A percentile compares a stretch with the other conserved stretches of the same genome.
Conservation (phyloP, 2,888 invertebrate genomes). For the Dendrolimus houi region DNA sequence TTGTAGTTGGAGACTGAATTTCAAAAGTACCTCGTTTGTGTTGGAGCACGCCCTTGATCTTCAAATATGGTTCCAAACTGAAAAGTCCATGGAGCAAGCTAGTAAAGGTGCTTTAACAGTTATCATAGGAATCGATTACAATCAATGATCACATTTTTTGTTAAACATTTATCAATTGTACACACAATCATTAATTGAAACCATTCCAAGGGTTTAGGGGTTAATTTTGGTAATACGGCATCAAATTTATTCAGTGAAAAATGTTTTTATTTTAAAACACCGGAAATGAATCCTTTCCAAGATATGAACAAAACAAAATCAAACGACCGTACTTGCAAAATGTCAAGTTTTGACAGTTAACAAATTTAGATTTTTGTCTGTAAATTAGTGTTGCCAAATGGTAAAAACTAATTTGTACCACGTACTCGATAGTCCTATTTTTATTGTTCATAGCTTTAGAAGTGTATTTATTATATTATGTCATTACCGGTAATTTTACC, state of each 20-base stretch:
- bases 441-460: not conserved
- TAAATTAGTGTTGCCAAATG: too few relatives aligned
- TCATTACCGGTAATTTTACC: not conserved
- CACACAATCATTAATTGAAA: slow-evolving; percentile 1
- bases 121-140: slow-evolving; percentile 24
- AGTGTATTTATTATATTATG: slow-evolving; percentile 1
- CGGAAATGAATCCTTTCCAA: slow-evolving; percentile 15
- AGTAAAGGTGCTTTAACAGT: slow-evolving; percentile 45
- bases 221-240: slow-evolving; percentile 2
- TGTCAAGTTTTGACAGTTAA: too few relatives aligned
- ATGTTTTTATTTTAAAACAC: too few relatives aligned
- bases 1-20: slow-evolving; percentile 39
- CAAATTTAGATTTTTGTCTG: too few relatives aligned
- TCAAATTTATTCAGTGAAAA: slow-evolving; percentile 1
- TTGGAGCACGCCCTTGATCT: slow-evolving; percentile 21
- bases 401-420: too few relatives aligned
- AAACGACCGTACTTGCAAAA: too few relatives aligned
- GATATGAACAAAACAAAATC: slow-evolving; percentile 17
- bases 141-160: slow-evolving; percentile 23
- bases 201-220: slow-evolving; percentile 3
- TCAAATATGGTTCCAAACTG: slow-evolving; percentile 59
- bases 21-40: slow-evolving; percentile 66
- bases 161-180: not conserved
- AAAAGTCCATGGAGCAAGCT: slow-evolving; percentile 72
- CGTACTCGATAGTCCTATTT: too few relatives aligned